These are phyloP conservation scores for Liolophura sinensis DNA, from an alignment of 1,140 invertebrate species.

Conservation along the genomic window DNA sequence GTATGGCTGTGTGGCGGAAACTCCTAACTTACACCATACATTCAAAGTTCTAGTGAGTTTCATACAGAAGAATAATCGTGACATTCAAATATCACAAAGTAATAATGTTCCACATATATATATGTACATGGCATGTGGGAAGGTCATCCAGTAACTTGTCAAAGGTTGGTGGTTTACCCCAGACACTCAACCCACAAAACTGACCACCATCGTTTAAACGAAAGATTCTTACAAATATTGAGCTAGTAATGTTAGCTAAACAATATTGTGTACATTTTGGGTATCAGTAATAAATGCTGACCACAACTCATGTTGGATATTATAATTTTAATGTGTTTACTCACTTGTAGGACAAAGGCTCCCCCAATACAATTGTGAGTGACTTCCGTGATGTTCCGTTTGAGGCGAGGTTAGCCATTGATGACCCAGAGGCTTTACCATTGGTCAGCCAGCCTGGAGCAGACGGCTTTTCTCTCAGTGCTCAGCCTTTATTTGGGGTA, in stretches of 20 bases:
- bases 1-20: slow-evolving; percentile 57
- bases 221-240: not conserved
- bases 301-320: not conserved
- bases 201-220: too few species aligned
- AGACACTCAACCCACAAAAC: too few species aligned
- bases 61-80: not conserved
- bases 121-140: too few species aligned
- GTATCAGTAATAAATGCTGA: not conserved
- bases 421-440: slow-evolving; percentile 39
- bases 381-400: slow-evolving; percentile 49
- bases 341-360: slow-evolving; percentile 49
- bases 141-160: too few species aligned
- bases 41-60: slow-evolving; percentile 57
- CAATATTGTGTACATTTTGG: not conserved
- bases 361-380: slow-evolving; percentile 44
- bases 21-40: slow-evolving; percentile 48
- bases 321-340: slow-evolving; percentile 1
- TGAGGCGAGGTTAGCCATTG: slow-evolving; percentile 46
- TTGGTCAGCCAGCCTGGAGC: slow-evolving; percentile 46
- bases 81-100: too few species aligned
- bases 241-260: not conserved
- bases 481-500: slow-evolving; percentile 57
- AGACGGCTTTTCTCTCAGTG: slow-evolving; percentile 58
- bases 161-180: too few species aligned
- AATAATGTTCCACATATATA: too few species aligned